Evolutionary conservation across 2,888 invertebrate species (phyloP).

Genomic region (Cheilosia vernalis): DNA sequence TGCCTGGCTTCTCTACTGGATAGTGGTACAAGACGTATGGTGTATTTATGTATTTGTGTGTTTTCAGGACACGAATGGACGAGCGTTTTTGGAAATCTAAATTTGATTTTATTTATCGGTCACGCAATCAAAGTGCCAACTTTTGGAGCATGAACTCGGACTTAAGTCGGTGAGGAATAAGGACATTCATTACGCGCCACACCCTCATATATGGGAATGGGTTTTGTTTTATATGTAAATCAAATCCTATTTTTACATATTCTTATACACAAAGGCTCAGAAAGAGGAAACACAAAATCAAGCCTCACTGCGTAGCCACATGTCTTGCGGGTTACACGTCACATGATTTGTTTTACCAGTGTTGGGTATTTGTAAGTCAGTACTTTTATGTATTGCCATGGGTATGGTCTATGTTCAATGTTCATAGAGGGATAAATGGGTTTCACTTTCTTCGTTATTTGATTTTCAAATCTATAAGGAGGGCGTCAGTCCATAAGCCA

Average conservation of each 20-base stretch:
- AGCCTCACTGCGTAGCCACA: slow-evolving; percentile 32
- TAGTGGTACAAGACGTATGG: neutral
- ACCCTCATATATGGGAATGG: neutral
- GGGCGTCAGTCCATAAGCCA: neutral
- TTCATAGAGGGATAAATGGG: slow-evolving; percentile 19
- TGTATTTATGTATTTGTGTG: neutral
- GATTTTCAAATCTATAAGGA: slow-evolving; percentile 15
- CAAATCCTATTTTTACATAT: slow-evolving; percentile 36
- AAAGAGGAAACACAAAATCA: slow-evolving; percentile 24
- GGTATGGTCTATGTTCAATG: slow-evolving; percentile 22
- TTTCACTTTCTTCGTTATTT: slow-evolving; percentile 22
- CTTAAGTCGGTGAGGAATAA: slow-evolving; percentile 10
- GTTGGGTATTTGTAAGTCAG: slow-evolving; percentile 33
- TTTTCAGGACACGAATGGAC: neutral
- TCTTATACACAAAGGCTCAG: slow-evolving; percentile 3
- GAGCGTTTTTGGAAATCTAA: slow-evolving; percentile 63
- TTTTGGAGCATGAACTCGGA: slow-evolving; percentile 35
- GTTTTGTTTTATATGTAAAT: slow-evolving; percentile 61
- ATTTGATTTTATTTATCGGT: slow-evolving; percentile 72
- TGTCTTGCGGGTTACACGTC: slow-evolving; percentile 50
- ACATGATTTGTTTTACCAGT: slow-evolving; percentile 49
- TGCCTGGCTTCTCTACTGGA: slow-evolving; percentile 14
- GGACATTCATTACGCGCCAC: slow-evolving; percentile 39
- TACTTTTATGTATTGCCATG: slow-evolving; percentile 15
- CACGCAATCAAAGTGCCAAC: slow-evolving; percentile 64